Evolutionary conservation across 2,797 vertebrate genomes (phyloP).

Genomic region (Melanotaenia parkinsoni): DNA sequence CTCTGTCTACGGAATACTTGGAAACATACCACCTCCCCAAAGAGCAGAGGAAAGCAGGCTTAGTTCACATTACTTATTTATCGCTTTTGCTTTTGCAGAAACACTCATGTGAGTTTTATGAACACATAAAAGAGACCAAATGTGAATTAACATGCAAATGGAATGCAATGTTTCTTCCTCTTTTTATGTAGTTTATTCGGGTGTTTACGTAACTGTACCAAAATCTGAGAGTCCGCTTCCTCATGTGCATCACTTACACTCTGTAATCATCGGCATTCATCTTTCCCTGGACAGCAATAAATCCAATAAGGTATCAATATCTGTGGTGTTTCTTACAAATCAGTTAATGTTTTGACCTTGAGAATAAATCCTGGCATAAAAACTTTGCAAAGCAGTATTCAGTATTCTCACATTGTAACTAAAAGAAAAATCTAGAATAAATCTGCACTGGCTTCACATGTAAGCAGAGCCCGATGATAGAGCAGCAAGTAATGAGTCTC

Average conservation of each 20-base stretch:
- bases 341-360: not conserved
- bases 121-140: constrained; percentile 48
- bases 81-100: constrained; percentile 54
- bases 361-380: not conserved
- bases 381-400: not conserved
- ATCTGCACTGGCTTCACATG: constrained; percentile 9
- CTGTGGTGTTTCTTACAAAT: not conserved
- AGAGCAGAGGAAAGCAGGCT: constrained; percentile 47
- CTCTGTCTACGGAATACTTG: constrained; percentile 16
- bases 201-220: constrained; percentile 59
- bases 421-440: not conserved
- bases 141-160: constrained; percentile 74
- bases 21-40: constrained; percentile 30
- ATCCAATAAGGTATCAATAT: constrained; percentile 10
- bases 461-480: constrained; percentile 9
- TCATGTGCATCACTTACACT: constrained; percentile 47
- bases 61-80: constrained; percentile 72
- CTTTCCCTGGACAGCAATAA: constrained; percentile 18
- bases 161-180: constrained; percentile 58
- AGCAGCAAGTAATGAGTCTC: not conserved
- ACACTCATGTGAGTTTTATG: constrained; percentile 57
- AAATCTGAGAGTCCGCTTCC: constrained; percentile 43
- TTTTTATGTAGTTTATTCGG: constrained; percentile 50
- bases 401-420: not conserved
- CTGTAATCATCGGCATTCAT: constrained; percentile 26